Base-by-base conservation (phyloP, 2,113 vertebrate species). In the Vimba vimba region DNA sequence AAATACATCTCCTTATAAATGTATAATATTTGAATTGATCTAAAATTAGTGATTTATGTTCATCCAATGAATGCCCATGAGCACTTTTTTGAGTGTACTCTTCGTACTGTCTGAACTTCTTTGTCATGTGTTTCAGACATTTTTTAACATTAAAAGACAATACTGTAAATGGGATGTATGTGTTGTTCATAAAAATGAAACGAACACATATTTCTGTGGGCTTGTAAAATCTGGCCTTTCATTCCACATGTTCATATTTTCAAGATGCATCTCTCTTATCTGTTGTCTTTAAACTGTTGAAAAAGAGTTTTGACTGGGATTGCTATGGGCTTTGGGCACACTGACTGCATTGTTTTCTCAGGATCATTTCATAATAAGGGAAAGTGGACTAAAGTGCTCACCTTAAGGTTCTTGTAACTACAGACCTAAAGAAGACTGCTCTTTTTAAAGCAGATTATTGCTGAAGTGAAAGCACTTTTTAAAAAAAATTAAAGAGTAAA, bases 241-340 rank as follows among this genome's bases (percentile, higher is more conserved):
- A 45, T 74, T 74, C 11, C 59, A 12, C 39, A 74, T 47, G 43
- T 74, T 6, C 39, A 74, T 43, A 74, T 74, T 13, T 74, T 43
- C 19, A 45, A 73, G 5, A 73, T 73, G 43, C 39, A 74, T 45
- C 23, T 45, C 6, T 45, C 21, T 74, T 74, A 82, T 86, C 85
- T 81, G 71, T 66, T 86, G 68, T 82, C 27, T 75, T 66, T 19
- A 60, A 86, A 23, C 19, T 21, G 55, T 27, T 84, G 6, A 55
- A 73, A 50, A 68, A 39, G 75, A 69, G 4, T 39, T 69, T 69
- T 69, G 33, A 47, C 73, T 27, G 13, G 76, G 45, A 52, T 62
- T 68, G 62, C 21, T 43, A 36, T 52, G 25, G 2, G 39, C 10
- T 36, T 25, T 25, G 30, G 73, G n/a, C 13, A 25, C 17, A 21